Evolutionary conservation across 1,140 invertebrate genomes (phyloP), one percentile per base, ranked within the genome.

Genomic region (Pygmarrhopalites habei): DNA sequence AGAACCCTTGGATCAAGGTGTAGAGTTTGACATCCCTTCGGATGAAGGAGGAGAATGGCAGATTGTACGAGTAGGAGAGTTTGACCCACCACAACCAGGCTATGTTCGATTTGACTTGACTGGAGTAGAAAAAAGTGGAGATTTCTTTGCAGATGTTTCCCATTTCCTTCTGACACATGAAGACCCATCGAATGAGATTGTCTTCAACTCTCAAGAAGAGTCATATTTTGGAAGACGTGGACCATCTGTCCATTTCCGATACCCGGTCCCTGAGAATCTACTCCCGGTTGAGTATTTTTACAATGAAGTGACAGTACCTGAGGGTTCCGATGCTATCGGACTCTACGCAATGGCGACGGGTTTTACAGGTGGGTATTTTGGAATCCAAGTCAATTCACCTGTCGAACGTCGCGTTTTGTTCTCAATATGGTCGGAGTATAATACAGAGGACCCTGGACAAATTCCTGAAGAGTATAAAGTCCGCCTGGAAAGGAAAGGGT

Each of bases 351-450:
- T 52, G 35, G 66, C 68, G 7, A 35, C 29, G 21, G 68, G 68
- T 12, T 68, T 70, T 57, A 17, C 28, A 19, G 65, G 66, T 26
- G 68, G 68, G 10, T 70, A 70, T 55, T 68, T 70, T 30, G 68
- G 68, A 0, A 65, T 68, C 25, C 65, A 68, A 60, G 65, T 67
- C 2, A 70, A 70, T 47, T 49, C 41, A 32, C 10, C 19, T 14
- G 28, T 10, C 1, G 62, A 67, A 57, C 58, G 68, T 28, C 41
- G 66, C 35, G 29, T 70, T 25, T 35, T 70, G n/a, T 70, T 70
- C 56, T 70, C 68, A 3, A 53, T 70, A 30, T 70, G 68, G 68
- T 55, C 46, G 2, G 56, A 58, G 14, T 70, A 25, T 25, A 21
- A 65, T 10, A 58, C 66, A 1, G 62, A 70, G n/a, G 53, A 65